Base-by-base conservation (phyloP, 2,797 vertebrate genomes). In the Brachyrhaphis roseni region DNA sequence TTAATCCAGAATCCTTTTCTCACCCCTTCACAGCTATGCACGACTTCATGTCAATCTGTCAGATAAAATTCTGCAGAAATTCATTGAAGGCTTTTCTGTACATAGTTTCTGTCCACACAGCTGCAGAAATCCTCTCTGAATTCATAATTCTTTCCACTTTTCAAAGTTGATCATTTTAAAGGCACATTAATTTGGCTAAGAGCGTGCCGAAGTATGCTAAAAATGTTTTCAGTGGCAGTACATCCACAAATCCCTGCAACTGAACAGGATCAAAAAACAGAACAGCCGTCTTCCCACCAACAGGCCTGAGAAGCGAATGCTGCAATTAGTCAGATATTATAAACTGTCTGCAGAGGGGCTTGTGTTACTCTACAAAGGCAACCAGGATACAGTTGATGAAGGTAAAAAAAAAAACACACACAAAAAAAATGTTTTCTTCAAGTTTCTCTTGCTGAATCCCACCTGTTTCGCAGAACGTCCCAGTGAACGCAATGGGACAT, bases 381-480 rank as follows among this genome's bases (percentile, higher is more conserved):
- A 66, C 34, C 20, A 18, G 31, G 7, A 66, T 39, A 4, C 28
- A 39, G 16, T 34, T 62, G 59, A 62, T 62, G 31, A 36, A 62
- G 31, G 2, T 2, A 34, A 64, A 18, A 66, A 18, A 66, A n/a
- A 68, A 20, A 34, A 1, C 34, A 8, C 34, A 10, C 1, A 26
- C n/a, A 11, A 5, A 6, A 23, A 1, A 66, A 45, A n/a, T 7
- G 23, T 45, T 70, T 26, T 70, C 23, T n/a, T 16, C 1, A 41
- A 53, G 46, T 47, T 47, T 68, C 45, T 51, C 45, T 3, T 26
- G 13, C 13, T 28, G 12, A 78, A 31, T 26, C 49, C 41, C 90
- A 98, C 98, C 98, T 97, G 95, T 97, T 92, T 99, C 97, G 0
- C 98, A 99, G 89, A 91, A 95, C 15, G 75, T 88, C 89, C 98